Base-by-base conservation (phyloP, 2,888 invertebrate species). In the Acanthacorydalis orientalis region DNA sequence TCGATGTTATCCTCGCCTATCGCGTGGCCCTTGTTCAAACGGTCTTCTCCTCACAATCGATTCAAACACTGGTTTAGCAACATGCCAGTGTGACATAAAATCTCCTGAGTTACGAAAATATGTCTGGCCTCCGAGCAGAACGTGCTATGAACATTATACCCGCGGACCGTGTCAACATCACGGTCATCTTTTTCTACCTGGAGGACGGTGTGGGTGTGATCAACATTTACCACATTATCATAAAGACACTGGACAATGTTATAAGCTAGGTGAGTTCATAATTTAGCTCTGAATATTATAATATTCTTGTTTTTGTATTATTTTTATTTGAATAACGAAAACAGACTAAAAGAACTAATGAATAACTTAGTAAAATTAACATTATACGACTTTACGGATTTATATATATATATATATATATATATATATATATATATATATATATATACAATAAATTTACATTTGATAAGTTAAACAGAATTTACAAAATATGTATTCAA, bases 81-180 rank as follows among this genome's bases (percentile, higher is more conserved):
- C 74, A 51, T 88, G 88, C 60, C 72, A 66, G 63, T 64, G 63
- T 52, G 57, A 55, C 47, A 57, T 61, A 52, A 54, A 7, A 61
- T 62, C 49, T 14, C 75, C 74, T 12, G 72, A 72, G 45, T 61
- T 71, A 50, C 64, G 63, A 16, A 59, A 64, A 16, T 77, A 78
- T 57, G 77, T 71, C 57, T 82, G 78, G 73, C 57, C 70, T 1
- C 64, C 64, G 1, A 70, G 63, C 7, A 72, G 77, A n/a, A 76
- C 80, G 1, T 89, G 89, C 59, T 82, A 84, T 60, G 80, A 84
- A 53, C 84, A 85, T 59, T 87, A 80, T 62, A 82, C 85, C 0
- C 72, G 74, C 53, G 89, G 89, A 0, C 88, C 88, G 0, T 89
- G 89, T 58, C 75, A 76, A 48, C 77, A 78, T 53, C 71, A 70